phyloP scores from a whole-genome alignment of 2,113 vertebrate species.

The Conger conger region DNA sequence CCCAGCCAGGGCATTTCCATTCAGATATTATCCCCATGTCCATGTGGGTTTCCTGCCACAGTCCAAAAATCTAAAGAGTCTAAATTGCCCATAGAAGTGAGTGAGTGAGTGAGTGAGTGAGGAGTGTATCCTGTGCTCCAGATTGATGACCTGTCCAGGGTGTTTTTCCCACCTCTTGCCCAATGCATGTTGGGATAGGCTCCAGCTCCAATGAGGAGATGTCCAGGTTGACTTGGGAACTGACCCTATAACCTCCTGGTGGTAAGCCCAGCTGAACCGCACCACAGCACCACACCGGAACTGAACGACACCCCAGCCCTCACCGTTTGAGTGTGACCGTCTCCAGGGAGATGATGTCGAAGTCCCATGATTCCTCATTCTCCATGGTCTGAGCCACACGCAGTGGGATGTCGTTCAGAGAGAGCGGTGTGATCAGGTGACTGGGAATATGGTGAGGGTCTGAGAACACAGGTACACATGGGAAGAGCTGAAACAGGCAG shows the following conservation, averaged over 20 bases:
- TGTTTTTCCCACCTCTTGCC: no score
- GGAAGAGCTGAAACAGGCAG: neutral
- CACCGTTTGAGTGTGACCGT: conserved; percentile 89
- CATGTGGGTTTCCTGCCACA: no score
- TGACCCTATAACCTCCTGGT: neutral
- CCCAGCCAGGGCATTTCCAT: no score
- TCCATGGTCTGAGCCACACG: conserved; percentile 87
- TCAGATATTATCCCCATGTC: no score
- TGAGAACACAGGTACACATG: conserved; percentile 45
- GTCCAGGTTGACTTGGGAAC: neutral
- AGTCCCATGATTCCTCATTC: conserved; percentile 91
- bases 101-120: no score
- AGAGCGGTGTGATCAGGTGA: conserved; percentile 72
- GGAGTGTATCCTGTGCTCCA: no score
- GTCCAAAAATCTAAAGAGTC: no score
- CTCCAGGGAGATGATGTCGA: conserved; percentile 92
- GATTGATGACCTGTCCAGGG: no score
- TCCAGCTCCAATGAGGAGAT: neutral
- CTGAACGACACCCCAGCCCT: conserved; percentile 18
- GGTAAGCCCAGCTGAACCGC: neutral
- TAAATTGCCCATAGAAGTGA: no score
- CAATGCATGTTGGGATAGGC: no score
- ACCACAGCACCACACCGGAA: neutral
- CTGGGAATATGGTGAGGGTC: conserved; percentile 78
- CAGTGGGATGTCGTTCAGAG: conserved; percentile 84